phyloP scores from a whole-genome alignment of 2,888 invertebrate genomes.

The Heliconius aoede region DNA sequence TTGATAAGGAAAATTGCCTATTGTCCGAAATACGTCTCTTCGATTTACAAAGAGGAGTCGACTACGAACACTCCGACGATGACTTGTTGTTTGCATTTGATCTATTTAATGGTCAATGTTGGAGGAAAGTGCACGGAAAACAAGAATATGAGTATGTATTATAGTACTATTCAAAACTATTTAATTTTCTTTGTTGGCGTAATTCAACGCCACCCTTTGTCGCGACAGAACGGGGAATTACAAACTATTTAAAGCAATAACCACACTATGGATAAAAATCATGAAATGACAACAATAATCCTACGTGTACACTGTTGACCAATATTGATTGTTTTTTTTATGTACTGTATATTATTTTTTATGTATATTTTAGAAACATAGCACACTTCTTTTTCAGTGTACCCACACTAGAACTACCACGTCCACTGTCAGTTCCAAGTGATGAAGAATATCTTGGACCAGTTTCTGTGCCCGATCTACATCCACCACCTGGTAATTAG shows the following conservation, averaged over 20 bases:
- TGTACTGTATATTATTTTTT: background rate
- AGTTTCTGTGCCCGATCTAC: slow-evolving; percentile 52
- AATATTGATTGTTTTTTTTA: too few relatives aligned
- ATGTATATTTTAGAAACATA: too few relatives aligned
- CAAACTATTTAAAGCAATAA: too few relatives aligned
- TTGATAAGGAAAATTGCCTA: slow-evolving; percentile 86
- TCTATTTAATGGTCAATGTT: slow-evolving; percentile 89
- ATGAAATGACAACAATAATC: too few relatives aligned
- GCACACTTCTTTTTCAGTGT: slow-evolving; percentile 54
- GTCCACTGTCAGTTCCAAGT: slow-evolving; percentile 56
- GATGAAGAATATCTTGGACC: slow-evolving; percentile 52
- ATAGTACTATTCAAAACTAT: too few relatives aligned
- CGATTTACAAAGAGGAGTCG: slow-evolving; percentile 88
- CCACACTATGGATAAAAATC: too few relatives aligned
- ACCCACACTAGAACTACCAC: slow-evolving; percentile 65
- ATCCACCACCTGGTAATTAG: slow-evolving; percentile 57
- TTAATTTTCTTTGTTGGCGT: too few relatives aligned
- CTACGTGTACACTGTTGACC: too few relatives aligned
- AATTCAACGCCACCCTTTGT: too few relatives aligned
- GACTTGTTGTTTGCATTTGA: slow-evolving; percentile 92
- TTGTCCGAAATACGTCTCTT: slow-evolving; percentile 90
- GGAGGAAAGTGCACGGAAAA: slow-evolving; percentile 66
- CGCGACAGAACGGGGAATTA: too few relatives aligned
- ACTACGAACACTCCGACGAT: slow-evolving; percentile 87
- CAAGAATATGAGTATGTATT: slow-evolving; percentile 65